Percentiles rank a stretch among this genome's conserved stretches.
phyloP scores from a whole-genome alignment of 2,797 vertebrate species.

The Notamacropus eugenii region DNA sequence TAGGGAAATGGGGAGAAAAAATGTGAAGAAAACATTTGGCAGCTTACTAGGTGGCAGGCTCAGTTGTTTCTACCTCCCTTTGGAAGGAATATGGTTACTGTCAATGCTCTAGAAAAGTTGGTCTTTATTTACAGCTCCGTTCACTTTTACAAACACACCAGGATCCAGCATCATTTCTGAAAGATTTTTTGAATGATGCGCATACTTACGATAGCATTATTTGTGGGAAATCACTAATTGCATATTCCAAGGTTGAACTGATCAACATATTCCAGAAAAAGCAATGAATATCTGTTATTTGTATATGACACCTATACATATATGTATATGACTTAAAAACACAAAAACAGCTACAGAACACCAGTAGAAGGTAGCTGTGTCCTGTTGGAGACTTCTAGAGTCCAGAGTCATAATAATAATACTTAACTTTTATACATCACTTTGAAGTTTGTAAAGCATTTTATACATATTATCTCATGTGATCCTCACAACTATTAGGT shows the following conservation, averaged over 20 bases:
- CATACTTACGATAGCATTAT: not conserved
- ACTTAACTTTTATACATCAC: not conserved
- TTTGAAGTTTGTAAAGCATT: not conserved
- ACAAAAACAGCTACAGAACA: not conserved
- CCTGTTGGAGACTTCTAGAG: not conserved
- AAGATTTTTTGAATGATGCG: not conserved
- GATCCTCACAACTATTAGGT: not conserved
- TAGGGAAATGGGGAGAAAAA: not conserved
- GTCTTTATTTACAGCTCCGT: not conserved
- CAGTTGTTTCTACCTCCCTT: not conserved
- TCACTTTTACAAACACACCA: not conserved
- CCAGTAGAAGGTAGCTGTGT: not conserved
- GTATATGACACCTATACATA: not conserved
- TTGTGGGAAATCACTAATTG: not conserved
- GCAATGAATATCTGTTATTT: slow-evolving; percentile 13
- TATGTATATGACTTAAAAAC: slow-evolving; percentile 16
- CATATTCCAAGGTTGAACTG: not conserved
- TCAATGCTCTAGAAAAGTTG: not conserved
- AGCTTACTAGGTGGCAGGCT: not conserved
- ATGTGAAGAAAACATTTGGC: not conserved
- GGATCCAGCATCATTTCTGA: not conserved
- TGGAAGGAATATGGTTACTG: not conserved
- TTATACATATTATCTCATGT: not conserved
- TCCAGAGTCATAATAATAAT: not conserved
- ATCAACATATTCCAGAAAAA: not conserved